Base-by-base conservation (phyloP, 2,797 vertebrate species). In the Acipenser transmontanus region DNA sequence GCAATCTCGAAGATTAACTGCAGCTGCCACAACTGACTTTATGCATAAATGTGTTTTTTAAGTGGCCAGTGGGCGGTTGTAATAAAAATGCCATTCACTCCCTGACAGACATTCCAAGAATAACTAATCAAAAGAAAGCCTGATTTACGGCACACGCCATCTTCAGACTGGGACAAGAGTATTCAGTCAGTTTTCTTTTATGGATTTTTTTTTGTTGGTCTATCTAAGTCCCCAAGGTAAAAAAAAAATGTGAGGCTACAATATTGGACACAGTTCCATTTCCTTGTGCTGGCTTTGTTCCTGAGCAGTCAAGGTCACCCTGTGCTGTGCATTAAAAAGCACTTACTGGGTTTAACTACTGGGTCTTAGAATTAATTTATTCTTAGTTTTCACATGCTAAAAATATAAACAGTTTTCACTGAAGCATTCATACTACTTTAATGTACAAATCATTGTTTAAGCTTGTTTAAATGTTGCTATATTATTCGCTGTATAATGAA, bases 241-340 rank as follows among this genome's bases (percentile, higher is more conserved):
- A 47, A 48, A 62, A 47, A 48, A 34, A 34, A 1, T 56, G 50
- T 14, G 47, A 59, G 8, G 54, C 10, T 54, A 49, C 52, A 57
- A 48, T 66, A 59, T 49, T 57, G 52, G 34, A 48, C 48, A 47
- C 6, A 56, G 13, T 34, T 8, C 50, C 49, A 56, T 66, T 50
- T 62, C 51, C 61, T 49, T 57, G 50, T 49, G 47, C 63, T 66
- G 63, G 49, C 62, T 69, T 66, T 60, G 47, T 59, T 50, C 13
- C 17, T 48, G 61, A 48, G 61, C 50, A 48, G 54, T 62, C 66
- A 68, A 57, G 52, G 67, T 63, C 67, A 68, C 61, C 61, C 60
- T 59, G 48, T n/a, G 59, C 67, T 60, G 51, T 70, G 69, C 52
- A 50, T 59, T 52, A 48, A 66, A 50, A 66, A 61, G 17, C 13